These are phyloP conservation scores for Habropoda laboriosa DNA, from an alignment of 1,140 invertebrate species.

Conservation along the genomic window DNA sequence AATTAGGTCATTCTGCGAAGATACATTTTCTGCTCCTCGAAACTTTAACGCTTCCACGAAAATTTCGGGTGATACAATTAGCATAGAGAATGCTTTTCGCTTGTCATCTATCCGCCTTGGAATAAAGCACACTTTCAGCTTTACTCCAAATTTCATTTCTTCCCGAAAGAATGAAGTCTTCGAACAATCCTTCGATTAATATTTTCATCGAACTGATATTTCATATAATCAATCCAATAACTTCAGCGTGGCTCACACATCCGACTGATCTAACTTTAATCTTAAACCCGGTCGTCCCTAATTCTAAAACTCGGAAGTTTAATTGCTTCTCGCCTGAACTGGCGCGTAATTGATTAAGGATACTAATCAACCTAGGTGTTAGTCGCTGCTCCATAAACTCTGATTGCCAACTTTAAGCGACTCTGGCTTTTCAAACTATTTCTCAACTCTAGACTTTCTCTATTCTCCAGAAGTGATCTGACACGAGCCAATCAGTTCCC, in stretches of 20 bases:
- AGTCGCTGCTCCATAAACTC: neutral
- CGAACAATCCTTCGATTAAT: too few species aligned
- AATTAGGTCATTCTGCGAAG: slow-evolving; percentile 36
- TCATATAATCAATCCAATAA: too few species aligned
- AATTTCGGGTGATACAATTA: slow-evolving; percentile 3
- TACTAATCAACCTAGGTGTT: neutral
- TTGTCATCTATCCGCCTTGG: too few species aligned
- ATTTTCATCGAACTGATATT: too few species aligned
- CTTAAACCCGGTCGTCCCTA: neutral
- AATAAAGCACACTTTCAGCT: too few species aligned
- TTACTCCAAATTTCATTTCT: too few species aligned
- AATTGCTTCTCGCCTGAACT: neutral
- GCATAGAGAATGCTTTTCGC: neutral
- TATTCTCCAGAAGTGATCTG: too few species aligned
- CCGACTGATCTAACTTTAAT: neutral
- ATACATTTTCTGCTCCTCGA: slow-evolving; percentile 17
- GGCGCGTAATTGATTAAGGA: neutral
- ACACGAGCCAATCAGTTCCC: too few species aligned
- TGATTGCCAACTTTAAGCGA: too few species aligned
- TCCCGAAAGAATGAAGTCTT: too few species aligned
- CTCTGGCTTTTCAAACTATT: too few species aligned
- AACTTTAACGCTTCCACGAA: slow-evolving; percentile 1
- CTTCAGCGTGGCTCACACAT: neutral
- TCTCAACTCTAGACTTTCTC: too few species aligned
- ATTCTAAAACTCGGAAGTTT: neutral